Evolutionary conservation across 2,797 vertebrate genomes (phyloP).

Genomic region (Gallirallus australis): DNA sequence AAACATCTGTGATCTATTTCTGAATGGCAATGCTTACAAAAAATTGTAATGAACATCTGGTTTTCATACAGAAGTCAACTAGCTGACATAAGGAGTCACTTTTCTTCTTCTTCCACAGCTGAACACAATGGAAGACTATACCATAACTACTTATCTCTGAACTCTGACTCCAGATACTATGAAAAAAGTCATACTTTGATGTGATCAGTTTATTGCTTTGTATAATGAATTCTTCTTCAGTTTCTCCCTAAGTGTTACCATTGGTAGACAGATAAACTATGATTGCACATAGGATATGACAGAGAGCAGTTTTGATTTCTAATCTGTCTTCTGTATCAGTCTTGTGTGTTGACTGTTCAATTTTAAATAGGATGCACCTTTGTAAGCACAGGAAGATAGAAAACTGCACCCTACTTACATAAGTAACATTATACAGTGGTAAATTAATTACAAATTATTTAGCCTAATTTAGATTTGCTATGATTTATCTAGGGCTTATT

Average conservation of each 20-base stretch:
- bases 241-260: not conserved
- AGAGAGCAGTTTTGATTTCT: not conserved
- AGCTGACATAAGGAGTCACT: not conserved
- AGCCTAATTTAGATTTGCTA: not conserved
- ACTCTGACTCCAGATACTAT: not conserved
- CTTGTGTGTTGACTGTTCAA: not conserved
- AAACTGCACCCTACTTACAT: not conserved
- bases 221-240: not conserved
- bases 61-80: not conserved
- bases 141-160: not conserved
- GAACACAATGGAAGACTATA: not conserved
- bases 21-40: not conserved
- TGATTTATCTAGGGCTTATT: not conserved
- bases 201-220: not conserved
- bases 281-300: not conserved
- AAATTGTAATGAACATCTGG: not conserved
- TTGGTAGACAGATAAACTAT: not conserved
- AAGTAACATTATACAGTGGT: not conserved
- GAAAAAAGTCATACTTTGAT: not conserved
- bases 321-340: accelerated
- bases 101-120: not conserved
- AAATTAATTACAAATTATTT: not conserved
- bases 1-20: not conserved
- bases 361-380: not conserved
- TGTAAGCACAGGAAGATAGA: not conserved